Evolutionary conservation across 2,888 invertebrate species (phyloP), one percentile per base, ranked within the genome.

Genomic region (Drosophila kuntzei): DNA sequence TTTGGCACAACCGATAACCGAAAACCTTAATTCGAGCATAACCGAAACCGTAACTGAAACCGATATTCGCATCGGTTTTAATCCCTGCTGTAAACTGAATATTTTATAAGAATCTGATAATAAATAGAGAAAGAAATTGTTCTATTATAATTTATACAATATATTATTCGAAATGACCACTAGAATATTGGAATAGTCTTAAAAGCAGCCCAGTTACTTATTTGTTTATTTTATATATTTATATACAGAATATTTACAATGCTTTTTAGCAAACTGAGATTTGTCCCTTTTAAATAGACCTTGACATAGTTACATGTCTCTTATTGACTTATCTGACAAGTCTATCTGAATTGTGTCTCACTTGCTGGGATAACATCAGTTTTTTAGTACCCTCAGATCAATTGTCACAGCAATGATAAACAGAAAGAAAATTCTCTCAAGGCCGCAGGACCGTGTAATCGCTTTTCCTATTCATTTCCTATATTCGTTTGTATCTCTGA

Each of bases 401-500:
- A 39, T 51, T 51, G 51, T 51, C 51, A 29, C 18, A 29, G 39
- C 29, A 53, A 11, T 41, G n/a, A 41, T 22, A 36, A 36, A 36
- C 20, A 7, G 41, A 43, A 20, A 20, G 5, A 18, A 25, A 14
- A 27, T 14, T 16, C n/a, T 27, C 27, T 18, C 12, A 14, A 36
- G 3, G 36, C 36, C 11, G 9, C 12, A 9, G 27, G 51, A 27
- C 25, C 18, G 11, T 41, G 44, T 32, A 34, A 14, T 25, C 22
- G n/a, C 4, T 34, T 55, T 44, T 44, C 16, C 22, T 55, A 44
- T 44, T 55, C 43, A 44, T 55, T 55, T 54, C 43, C 54, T 43
- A 34, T 34, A 36, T 44, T 25, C 43, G 18, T 29, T 32, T n/a
- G 41, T 22, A 41, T 27, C 37, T 27, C 12, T 51, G 5, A 18